phyloP scores from a whole-genome alignment of 2,113 vertebrate species.

The Planiliza haematocheilus region DNA sequence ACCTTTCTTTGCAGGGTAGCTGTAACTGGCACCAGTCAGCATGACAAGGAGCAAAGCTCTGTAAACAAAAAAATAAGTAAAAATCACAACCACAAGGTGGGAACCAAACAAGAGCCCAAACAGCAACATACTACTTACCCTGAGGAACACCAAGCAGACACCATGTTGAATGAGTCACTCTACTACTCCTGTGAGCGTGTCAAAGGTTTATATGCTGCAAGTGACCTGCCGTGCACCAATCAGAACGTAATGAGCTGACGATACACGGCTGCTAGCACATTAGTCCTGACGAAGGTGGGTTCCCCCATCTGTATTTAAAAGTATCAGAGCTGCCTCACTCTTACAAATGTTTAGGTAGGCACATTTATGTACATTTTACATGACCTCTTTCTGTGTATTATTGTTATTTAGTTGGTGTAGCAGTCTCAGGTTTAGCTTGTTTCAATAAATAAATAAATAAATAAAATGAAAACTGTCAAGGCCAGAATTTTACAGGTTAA shows the following conservation, averaged over 20 bases:
- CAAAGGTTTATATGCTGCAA: background rate
- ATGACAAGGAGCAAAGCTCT: conserved; percentile 41
- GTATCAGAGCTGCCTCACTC: background rate
- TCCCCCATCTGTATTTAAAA: background rate
- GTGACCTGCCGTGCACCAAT: conserved; percentile 40
- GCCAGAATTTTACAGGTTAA: too few species aligned
- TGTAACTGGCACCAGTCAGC: conserved; percentile 10
- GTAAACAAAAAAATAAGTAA: background rate
- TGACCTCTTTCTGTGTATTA: too few species aligned
- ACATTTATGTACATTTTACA: background rate
- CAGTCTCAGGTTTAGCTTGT: too few species aligned
- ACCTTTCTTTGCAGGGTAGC: conserved; percentile 23
- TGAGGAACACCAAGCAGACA: conserved; percentile 10
- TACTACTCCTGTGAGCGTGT: background rate
- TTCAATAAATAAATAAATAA: too few species aligned
- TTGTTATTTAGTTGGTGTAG: too few species aligned
- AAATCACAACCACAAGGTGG: background rate
- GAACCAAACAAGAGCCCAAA: background rate
- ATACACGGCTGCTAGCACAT: conserved; percentile 22
- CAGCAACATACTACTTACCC: background rate
- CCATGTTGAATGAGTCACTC: background rate
- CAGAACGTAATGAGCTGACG: background rate
- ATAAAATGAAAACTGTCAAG: too few species aligned
- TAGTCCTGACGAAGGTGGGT: conserved; percentile 6
- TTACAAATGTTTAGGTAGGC: too few species aligned